A percentile compares a stretch with the other conserved stretches of the same genome.
These are phyloP conservation scores for Argyra leucocephala DNA, from an alignment of 2,888 invertebrate species.

Conservation along the genomic window DNA sequence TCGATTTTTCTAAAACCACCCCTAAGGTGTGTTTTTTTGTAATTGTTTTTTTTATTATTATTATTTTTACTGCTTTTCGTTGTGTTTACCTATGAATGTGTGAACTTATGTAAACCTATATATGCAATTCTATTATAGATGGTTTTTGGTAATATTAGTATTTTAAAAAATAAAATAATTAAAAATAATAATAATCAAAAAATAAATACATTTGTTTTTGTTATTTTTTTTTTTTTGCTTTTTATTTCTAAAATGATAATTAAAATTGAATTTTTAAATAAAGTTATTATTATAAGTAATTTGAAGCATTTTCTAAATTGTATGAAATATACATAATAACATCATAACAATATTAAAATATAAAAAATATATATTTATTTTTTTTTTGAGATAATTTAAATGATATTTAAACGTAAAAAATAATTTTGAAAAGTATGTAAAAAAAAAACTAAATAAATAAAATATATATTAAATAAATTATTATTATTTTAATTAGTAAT, in stretches of 20 bases:
- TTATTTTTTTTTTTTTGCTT: no score
- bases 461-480: not conserved
- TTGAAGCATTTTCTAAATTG: not conserved
- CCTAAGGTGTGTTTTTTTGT: not conserved
- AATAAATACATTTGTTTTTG: no score
- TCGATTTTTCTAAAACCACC: not conserved
- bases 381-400: no score
- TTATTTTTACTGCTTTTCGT: no score
- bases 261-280: conserved; percentile 6
- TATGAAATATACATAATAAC: not conserved
- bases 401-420: not conserved
- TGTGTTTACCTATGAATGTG: no score
- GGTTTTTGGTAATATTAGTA: no score
- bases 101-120: no score
- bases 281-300: conserved; percentile 6
- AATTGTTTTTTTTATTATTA: no score
- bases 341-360: no score
- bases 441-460: no score
- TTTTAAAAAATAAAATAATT: not conserved
- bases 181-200: not conserved
- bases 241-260: conserved; percentile 4
- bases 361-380: not conserved
- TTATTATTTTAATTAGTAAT: conserved; percentile 2
- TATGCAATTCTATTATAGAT: no score
- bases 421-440: not conserved